Conservation (phyloP, 2,888 invertebrate genomes). For the Sinopyrophorus schimmeli region DNA sequence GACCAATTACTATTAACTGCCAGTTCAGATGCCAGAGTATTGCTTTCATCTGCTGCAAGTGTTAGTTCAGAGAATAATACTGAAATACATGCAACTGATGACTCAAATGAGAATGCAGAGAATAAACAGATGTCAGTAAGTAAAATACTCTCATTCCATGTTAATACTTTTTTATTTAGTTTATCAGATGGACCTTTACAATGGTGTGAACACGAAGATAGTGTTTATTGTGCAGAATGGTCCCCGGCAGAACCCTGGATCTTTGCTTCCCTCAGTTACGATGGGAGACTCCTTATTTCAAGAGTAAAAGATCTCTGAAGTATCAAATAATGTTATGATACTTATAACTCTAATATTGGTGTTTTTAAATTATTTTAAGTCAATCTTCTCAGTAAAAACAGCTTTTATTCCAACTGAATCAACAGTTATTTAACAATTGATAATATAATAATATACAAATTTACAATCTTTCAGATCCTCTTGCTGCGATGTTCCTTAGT, state of each 20-base stretch:
- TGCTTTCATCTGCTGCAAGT: conserved; percentile 84
- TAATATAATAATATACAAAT: no score
- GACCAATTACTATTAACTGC: conserved; percentile 93
- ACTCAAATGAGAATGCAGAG: conserved; percentile 54
- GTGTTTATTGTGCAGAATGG: conserved; percentile 97
- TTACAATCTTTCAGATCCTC: conserved; percentile 82
- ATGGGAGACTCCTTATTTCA: conserved; percentile 91
- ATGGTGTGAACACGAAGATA: conserved; percentile 96
- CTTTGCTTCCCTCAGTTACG: conserved; percentile 97
- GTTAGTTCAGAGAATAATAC: conserved; percentile 81
- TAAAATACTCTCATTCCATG: not conserved
- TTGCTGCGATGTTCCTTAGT: conserved; percentile 80
- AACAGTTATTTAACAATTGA: no score
- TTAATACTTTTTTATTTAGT: conserved; percentile 50
- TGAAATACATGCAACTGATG: conserved; percentile 57
- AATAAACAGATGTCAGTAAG: conserved; percentile 57
- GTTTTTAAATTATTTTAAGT: no score
- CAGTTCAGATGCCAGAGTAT: conserved; percentile 91
- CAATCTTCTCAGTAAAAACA: no score
- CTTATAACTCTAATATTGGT: not conserved
- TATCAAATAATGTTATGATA: conserved; percentile 83
- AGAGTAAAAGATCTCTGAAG: conserved; percentile 90
- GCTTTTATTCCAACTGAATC: no score
- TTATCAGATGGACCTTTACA: conserved; percentile 86
- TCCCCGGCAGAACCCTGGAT: conserved; percentile 98